Base-by-base conservation (phyloP, 2,797 vertebrate species). In the Sebastiscus albofasciatus region DNA sequence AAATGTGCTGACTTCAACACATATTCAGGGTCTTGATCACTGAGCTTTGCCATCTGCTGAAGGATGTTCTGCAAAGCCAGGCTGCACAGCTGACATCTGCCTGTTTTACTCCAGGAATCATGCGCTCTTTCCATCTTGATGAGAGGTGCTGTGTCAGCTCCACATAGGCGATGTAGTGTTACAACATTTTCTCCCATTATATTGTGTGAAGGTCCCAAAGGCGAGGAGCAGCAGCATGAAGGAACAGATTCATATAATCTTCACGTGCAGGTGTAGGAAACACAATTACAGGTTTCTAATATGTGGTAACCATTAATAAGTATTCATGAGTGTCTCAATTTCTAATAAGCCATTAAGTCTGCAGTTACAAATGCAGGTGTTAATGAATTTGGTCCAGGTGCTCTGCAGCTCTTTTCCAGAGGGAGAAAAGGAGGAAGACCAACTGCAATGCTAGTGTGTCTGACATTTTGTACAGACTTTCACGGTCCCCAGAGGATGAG, bases 101-200 rank as follows among this genome's bases (percentile, higher is more conserved):
- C 89, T 72, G 78, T 89, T 88, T 89, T 75, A 85, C 76, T 79
- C 77, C 88, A 69, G 79, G 81, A 83, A 65, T 75, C 83, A 16
- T 29, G 42, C 62, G 27, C 86, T 73, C 67, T 71, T 74, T 85
- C 80, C 67, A 74, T 83, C 78, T 79, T 64, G 72, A 74, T 86
- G 90, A 83, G 81, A 87, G 84, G 49, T 90, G 89, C 88, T 77
- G 89, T 46, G 86, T 94, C 90, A 92, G 91, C 90, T 29, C 49
- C 29, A 39, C 67, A 34, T 65, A 20, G 67, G 64, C 72, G 31
- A 66, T 73, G 74, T 52, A 72, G 18, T 70, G 83, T 52, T 72
- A 55, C 62, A 34, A 66, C 22, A 42, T 36, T 9, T 31, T 46
- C 42, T 34, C 49, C 20, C 20, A 16, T 46, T 46, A 29, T 82